These are phyloP conservation scores for Cynopterus sphinx DNA, from an alignment of 2,797 vertebrate genomes.

Conservation along the genomic window DNA sequence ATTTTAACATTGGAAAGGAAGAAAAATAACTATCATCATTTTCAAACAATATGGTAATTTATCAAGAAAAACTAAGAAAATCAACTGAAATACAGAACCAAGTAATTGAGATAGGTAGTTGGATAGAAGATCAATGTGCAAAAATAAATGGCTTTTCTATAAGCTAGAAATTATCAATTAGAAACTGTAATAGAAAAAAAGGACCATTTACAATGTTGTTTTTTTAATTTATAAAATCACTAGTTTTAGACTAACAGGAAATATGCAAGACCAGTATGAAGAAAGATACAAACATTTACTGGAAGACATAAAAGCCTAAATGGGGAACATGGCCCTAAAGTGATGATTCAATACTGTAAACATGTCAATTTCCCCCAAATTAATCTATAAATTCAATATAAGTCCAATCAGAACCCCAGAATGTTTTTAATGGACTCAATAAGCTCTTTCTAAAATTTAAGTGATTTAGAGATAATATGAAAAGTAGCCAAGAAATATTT, in stretches of 20 bases:
- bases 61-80: conserved; percentile 19
- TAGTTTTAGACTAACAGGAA: conserved; percentile 40
- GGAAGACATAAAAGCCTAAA: conserved; percentile 11
- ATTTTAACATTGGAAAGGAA: not conserved
- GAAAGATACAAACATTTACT: not conserved
- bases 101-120: not conserved
- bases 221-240: not conserved
- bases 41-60: conserved; percentile 5
- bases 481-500: conserved; percentile 26
- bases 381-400: conserved; percentile 21
- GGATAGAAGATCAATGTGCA: not conserved
- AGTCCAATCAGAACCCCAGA: conserved; percentile 26
- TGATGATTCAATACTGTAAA: conserved; percentile 6
- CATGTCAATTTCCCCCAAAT: not conserved
- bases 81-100: not conserved
- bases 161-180: not conserved
- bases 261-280: not conserved
- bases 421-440: not conserved
- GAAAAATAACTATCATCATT: not conserved
- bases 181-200: not conserved
- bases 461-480: not conserved
- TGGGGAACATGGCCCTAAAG: not conserved
- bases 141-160: conserved; percentile 15
- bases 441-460: conserved; percentile 2
- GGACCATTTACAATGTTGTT: not conserved